phyloP scores from a whole-genome alignment of 2,888 invertebrate species.

The Meiosimyza decipiens region DNA sequence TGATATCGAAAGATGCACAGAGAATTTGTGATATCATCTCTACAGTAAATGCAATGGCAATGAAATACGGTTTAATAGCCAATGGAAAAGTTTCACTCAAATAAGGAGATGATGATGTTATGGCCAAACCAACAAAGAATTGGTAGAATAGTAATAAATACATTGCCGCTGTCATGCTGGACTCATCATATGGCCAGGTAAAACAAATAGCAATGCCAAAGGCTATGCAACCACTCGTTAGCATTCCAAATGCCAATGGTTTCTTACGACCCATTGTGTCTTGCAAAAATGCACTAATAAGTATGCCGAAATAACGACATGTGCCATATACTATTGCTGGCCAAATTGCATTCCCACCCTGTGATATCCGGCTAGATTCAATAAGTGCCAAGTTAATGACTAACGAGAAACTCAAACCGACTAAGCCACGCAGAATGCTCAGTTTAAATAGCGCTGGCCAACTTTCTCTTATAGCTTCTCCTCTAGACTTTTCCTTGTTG shows the following conservation, averaged over 20 bases:
- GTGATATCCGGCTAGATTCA: neutral
- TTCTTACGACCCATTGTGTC: conserved; percentile 54
- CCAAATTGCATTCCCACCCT: conserved; percentile 30
- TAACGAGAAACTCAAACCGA: conserved; percentile 51
- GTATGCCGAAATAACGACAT: conserved; percentile 47
- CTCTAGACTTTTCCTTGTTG: conserved; percentile 45
- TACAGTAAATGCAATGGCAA: conserved; percentile 50
- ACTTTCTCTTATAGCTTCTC: conserved; percentile 44
- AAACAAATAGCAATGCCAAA: conserved; percentile 47
- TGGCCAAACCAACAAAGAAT: conserved; percentile 52
- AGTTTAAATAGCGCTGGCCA: conserved; percentile 51
- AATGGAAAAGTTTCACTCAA: conserved; percentile 60
- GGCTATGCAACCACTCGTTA: conserved; percentile 45
- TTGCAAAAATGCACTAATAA: conserved; percentile 40
- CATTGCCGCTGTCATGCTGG: conserved; percentile 46
- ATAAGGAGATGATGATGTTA: conserved; percentile 55
- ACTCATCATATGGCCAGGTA: neutral
- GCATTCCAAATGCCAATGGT: conserved; percentile 47
- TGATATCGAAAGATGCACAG: conserved; percentile 16
- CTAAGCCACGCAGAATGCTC: conserved; percentile 49
- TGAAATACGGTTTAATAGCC: conserved; percentile 51
- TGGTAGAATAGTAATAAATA: conserved; percentile 51
- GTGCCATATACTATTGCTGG: conserved; percentile 44
- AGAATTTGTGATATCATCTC: conserved; percentile 53
- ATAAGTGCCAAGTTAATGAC: conserved; percentile 33